phyloP scores from a whole-genome alignment of 2,113 vertebrate species.

The Malurus elegans region DNA sequence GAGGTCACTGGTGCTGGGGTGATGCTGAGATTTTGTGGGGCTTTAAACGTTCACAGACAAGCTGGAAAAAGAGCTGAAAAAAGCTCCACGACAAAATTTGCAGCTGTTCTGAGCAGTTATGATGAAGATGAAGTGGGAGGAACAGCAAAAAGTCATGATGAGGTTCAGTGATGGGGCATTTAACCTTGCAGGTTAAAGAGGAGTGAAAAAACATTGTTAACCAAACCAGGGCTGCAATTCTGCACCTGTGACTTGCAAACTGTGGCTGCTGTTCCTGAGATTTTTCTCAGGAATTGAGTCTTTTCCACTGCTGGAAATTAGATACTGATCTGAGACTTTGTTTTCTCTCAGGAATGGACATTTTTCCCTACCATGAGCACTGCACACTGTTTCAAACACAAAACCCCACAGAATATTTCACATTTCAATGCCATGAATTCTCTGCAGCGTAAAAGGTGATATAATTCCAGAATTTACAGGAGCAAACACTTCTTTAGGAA shows the following conservation, averaged over 20 bases:
- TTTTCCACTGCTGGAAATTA: not conserved
- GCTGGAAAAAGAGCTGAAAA: not conserved
- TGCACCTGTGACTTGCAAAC: not conserved
- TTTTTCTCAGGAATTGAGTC: not conserved
- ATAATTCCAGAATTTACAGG: not conserved
- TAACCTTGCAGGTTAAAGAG: not conserved
- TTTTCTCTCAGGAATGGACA: not conserved
- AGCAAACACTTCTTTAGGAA: not conserved
- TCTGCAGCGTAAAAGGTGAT: not conserved
- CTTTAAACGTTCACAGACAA: not conserved
- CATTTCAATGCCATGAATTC: rapidly evolving
- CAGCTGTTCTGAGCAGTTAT: not conserved
- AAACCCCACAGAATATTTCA: not conserved
- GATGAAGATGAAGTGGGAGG: not conserved
- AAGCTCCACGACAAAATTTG: not conserved
- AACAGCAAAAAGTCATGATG: not conserved
- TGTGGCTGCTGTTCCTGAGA: not conserved
- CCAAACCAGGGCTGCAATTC: not conserved
- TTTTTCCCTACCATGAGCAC: not conserved
- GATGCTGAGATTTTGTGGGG: not conserved
- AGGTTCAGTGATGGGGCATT: not conserved
- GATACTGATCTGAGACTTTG: not conserved
- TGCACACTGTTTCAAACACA: not conserved
- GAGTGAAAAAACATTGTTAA: not conserved
- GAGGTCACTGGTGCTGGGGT: not conserved